A percentile compares a stretch with the other conserved stretches of the same genome.
phyloP scores from a whole-genome alignment of 2,888 invertebrate genomes.

The Caenorhabditis imperialis region DNA sequence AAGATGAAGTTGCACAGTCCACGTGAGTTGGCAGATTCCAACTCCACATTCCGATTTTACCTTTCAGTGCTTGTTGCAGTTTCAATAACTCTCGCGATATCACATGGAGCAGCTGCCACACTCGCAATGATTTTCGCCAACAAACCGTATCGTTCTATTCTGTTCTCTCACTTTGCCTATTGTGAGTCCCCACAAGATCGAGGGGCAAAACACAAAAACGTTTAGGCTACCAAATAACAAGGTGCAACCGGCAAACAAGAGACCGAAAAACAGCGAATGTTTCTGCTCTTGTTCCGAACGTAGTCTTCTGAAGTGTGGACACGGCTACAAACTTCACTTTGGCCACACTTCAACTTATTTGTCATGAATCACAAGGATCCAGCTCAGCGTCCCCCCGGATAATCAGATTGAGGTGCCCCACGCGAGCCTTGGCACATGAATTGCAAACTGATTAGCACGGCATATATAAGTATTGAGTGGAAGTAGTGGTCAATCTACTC shows the following conservation, averaged over 20 bases:
- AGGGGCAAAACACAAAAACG: neutral
- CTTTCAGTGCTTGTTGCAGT: constrained; percentile 23
- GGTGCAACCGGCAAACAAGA: constrained; percentile 10
- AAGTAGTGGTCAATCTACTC: neutral
- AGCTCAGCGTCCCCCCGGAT: too few species aligned
- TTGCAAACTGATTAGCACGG: constrained; percentile 35
- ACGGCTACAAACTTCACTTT: constrained; percentile 23
- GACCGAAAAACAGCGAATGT: constrained; percentile 8
- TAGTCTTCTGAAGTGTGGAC: neutral
- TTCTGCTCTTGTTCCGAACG: constrained; percentile 2
- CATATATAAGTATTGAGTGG: constrained; percentile 9
- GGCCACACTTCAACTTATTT: neutral
- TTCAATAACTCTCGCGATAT: constrained; percentile 22
- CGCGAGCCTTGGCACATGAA: constrained; percentile 27
- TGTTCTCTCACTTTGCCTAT: constrained; percentile 11
- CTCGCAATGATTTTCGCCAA: constrained; percentile 34
- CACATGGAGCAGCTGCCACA: constrained; percentile 35
- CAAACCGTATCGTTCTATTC: constrained; percentile 25
- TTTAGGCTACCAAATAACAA: constrained; percentile 3
- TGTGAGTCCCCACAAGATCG: neutral
- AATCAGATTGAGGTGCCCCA: constrained; percentile 25
- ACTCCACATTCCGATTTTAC: neutral
- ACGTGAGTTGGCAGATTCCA: neutral
- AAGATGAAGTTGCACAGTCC: constrained; percentile 23
- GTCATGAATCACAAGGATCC: constrained; percentile 17